A percentile compares a stretch with the other conserved stretches of the same genome.
These are phyloP conservation scores for Hydrozoanthus tunicans DNA, from an alignment of 64 coral and sea anemone species.

Conservation along the genomic window DNA sequence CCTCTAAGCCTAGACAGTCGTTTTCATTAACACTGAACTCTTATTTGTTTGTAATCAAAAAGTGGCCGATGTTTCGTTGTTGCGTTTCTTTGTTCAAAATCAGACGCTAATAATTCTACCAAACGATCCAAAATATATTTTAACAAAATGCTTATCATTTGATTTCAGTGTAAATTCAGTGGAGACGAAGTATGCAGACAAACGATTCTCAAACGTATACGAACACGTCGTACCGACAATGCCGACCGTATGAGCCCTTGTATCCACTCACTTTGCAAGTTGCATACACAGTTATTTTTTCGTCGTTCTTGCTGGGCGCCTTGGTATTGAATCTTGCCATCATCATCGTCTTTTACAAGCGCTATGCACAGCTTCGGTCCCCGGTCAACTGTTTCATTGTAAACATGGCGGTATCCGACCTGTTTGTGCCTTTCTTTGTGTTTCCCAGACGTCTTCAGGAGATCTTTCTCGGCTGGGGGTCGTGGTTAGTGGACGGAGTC, in stretches of 20 bases:
- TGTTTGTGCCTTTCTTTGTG: slow-evolving; percentile 18
- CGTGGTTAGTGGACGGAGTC: slow-evolving; percentile 9
- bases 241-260: neutral
- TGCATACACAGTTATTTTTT: neutral
- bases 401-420: slow-evolving; percentile 66
- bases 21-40: no score
- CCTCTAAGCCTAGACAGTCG: no score
- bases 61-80: no score
- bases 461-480: neutral
- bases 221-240: neutral
- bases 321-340: neutral
- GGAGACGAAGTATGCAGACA: no score
- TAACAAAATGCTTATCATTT: no score
- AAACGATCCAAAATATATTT: no score
- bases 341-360: slow-evolving; percentile 19
- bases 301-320: neutral
- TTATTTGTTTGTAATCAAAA: no score
- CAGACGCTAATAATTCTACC: no score
- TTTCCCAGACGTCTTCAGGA: slow-evolving; percentile 24
- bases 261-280: neutral
- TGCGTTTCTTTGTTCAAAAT: no score
- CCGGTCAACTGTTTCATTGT: slow-evolving; percentile 50
- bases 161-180: no score
- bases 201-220: no score
- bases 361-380: slow-evolving; percentile 11